Evolutionary conservation across 2,113 vertebrate genomes (phyloP), one percentile per base, ranked within the genome.

Genomic region (Serinus canaria): DNA sequence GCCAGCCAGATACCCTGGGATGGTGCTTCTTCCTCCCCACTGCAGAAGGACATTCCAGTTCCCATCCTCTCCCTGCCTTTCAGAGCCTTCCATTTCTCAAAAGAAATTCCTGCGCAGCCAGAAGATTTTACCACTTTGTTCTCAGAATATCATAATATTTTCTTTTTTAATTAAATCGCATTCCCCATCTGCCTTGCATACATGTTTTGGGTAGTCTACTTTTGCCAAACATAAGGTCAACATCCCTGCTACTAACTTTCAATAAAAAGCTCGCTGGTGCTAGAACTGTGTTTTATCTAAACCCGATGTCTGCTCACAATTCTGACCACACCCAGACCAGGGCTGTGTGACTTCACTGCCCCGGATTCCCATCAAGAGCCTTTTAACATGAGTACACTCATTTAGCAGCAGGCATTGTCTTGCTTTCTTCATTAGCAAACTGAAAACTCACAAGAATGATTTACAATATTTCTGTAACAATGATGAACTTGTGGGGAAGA

Each of bases 141-240:
- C 82, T 95, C 75, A 50, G 84, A 93, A 81, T 93, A 92, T 89
- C 88, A 93, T 92, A 92, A 94, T 85, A 92, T 94, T 93, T 92
- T 95, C 90, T 92, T 94, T 93, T 92, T 94, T 95, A 95, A 95
- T 93, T 86, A 90, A 84, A 83, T 85, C 1, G 1, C 89, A 74
- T 93, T 96, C 90, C 67, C 85, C 96, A 97, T 97, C 94, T 97
- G 96, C 91, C 92, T 97, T 50, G 83, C 89, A 95, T 96, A 52
- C 93, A 76, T 90, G 87, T 85, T 96, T 92, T 56, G 93, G 74
- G 81, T 74, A 85, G 63, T 46, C 67, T 69, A 6, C 79, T 89
- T 94, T 83, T 97, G 96, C 96, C 96, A 96, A 95, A 97, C 94
- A 96, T 97, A 97, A 96, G 97, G 95, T 87, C 85, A 95, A 90